Evolutionary conservation across 2,797 vertebrate genomes (phyloP).

Genomic region (Mallotus villosus): DNA sequence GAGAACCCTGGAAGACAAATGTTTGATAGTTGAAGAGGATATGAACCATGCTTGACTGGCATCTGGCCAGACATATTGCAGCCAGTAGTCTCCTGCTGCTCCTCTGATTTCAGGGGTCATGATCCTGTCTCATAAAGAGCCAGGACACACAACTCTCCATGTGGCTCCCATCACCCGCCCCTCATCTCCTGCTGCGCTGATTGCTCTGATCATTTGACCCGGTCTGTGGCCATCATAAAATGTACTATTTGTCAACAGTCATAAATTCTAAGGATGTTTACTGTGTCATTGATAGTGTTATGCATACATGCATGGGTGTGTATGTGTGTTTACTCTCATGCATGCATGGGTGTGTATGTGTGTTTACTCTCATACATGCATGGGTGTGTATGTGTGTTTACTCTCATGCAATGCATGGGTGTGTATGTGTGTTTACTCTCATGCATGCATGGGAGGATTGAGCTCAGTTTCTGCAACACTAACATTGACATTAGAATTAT

Average conservation of each 20-base stretch:
- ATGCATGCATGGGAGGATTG: background rate
- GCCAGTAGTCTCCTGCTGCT: background rate
- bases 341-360: slow-evolving; percentile 6
- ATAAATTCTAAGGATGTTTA: background rate
- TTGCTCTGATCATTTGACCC: slow-evolving; percentile 18
- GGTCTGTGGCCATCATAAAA: background rate
- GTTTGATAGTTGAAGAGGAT: background rate
- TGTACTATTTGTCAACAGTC: background rate
- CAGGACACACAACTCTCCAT: background rate
- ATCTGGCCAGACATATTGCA: slow-evolving; percentile 1
- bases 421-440: background rate
- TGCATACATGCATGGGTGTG: background rate
- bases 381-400: background rate
- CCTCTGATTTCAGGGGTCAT: slow-evolving; percentile 12
- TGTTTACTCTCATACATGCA: background rate
- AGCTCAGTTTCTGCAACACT: too few relatives aligned
- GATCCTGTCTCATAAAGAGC: slow-evolving; percentile 38
- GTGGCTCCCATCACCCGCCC: slow-evolving; percentile 9
- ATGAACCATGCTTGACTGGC: background rate
- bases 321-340: too few relatives aligned
- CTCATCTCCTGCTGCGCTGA: slow-evolving; percentile 22
- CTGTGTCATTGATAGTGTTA: background rate
- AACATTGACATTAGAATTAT: too few relatives aligned
- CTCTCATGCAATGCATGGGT: background rate
- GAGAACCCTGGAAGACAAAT: background rate